Percentiles rank a stretch among this genome's conserved stretches.
These are phyloP conservation scores for Choloepus hoffmanni DNA, from an alignment of 2,113 vertebrate genomes.

Conservation along the genomic window DNA sequence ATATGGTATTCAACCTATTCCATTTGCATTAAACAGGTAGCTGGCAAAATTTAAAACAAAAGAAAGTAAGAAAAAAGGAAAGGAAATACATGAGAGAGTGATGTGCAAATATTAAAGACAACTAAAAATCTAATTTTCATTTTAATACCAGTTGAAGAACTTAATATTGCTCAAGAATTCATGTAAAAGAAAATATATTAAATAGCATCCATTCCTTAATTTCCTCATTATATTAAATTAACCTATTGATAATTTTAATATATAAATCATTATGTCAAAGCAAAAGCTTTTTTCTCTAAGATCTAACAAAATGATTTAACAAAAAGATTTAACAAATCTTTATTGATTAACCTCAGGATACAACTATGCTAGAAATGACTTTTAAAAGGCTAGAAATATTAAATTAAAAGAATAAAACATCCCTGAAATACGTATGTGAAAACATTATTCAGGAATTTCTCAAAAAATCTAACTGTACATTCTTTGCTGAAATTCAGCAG, in stretches of 20 bases:
- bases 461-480: background rate
- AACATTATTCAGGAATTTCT: conserved; percentile 25
- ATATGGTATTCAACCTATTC: background rate
- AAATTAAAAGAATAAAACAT: conserved; percentile 6
- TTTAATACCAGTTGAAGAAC: background rate
- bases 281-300: background rate
- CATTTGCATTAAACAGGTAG: background rate
- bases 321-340: conserved; percentile 22
- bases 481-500: background rate
- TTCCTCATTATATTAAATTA: conserved; percentile 25
- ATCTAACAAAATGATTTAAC: no score
- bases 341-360: background rate
- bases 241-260: background rate
- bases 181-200: conserved; percentile 21
- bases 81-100: background rate
- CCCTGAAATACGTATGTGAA: background rate
- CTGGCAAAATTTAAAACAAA: background rate
- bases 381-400: background rate
- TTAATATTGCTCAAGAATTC: background rate
- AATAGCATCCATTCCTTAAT: background rate
- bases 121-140: background rate
- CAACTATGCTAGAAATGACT: conserved; percentile 6
- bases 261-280: background rate
- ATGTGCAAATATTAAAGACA: conserved; percentile 39
- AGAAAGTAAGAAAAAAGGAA: background rate